phyloP scores from a whole-genome alignment of 1,140 invertebrate genomes.

The Gonatopus flavifemur region DNA sequence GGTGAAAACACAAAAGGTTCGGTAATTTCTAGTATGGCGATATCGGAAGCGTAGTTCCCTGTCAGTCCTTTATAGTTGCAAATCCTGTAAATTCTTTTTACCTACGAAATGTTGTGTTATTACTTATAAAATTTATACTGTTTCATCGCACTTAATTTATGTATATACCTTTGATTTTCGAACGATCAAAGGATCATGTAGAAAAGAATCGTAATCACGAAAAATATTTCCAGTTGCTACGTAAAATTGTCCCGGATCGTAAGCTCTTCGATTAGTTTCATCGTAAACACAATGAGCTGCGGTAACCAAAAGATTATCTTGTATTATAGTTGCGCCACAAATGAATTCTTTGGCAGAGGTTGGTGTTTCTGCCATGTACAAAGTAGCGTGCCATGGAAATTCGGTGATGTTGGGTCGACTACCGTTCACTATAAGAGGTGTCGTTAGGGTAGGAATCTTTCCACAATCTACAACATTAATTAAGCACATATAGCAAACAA shows the following conservation, averaged over 20 bases:
- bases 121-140: neutral
- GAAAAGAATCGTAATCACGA: conserved; percentile 39
- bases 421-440: conserved; percentile 41
- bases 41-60: conserved; percentile 48
- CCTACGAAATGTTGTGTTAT: conserved; percentile 30
- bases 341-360: conserved; percentile 34
- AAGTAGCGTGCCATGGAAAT: conserved; percentile 53
- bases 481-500: too few species aligned
- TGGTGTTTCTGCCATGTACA: conserved; percentile 29
- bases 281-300: conserved; percentile 53
- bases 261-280: conserved; percentile 14
- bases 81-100: conserved; percentile 40
- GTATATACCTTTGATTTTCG: conserved; percentile 30
- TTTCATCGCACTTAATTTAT: conserved; percentile 1
- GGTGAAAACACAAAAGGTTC: conserved; percentile 37
- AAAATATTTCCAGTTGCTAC: conserved; percentile 45
- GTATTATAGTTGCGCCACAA: conserved; percentile 51
- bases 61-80: conserved; percentile 42
- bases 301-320: conserved; percentile 43
- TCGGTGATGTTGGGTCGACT: conserved; percentile 31
- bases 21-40: conserved; percentile 44
- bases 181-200: conserved; percentile 31
- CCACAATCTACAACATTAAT: conserved; percentile 46
- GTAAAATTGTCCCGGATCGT: conserved; percentile 24
- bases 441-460: conserved; percentile 9